Conservation (phyloP, 1,140 invertebrate genomes). For the Seison nebaliae region DNA sequence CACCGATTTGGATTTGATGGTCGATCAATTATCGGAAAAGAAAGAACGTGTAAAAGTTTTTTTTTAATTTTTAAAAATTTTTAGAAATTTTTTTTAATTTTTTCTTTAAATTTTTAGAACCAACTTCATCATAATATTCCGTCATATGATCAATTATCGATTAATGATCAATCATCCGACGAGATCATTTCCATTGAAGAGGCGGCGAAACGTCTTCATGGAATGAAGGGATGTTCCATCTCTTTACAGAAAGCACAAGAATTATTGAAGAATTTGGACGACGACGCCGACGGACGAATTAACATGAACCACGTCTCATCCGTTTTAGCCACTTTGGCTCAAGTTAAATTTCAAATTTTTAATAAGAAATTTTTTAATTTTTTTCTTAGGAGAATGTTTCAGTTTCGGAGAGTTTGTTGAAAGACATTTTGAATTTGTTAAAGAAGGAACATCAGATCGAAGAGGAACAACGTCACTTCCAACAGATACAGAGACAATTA, state of each 20-base stretch:
- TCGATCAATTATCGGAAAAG: not conserved
- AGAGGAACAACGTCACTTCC: conserved; percentile 4
- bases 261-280: conserved; percentile 2
- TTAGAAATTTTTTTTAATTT: not conserved
- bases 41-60: too few species aligned
- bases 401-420: conserved; percentile 5
- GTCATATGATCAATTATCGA: not conserved
- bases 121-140: not conserved
- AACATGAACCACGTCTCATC: conserved; percentile 4
- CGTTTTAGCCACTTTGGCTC: not conserved
- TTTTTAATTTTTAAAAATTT: not conserved
- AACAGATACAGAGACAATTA: too few species aligned
- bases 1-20: not conserved
- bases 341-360: not conserved
- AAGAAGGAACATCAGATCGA: conserved; percentile 9
- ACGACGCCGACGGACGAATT: conserved; percentile 6
- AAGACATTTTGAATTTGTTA: conserved; percentile 4
- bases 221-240: not conserved
- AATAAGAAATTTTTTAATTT: conserved; percentile 2
- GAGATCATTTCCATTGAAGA: conserved; percentile 6
- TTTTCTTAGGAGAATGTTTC: conserved; percentile 10
- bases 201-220: not conserved
- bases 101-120: not conserved
- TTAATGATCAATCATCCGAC: not conserved
- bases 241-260: conserved; percentile 1